Evolutionary conservation across 2,888 invertebrate species (phyloP), one percentile per base, ranked within the genome.

Genomic region (Endomychus coccineus): DNA sequence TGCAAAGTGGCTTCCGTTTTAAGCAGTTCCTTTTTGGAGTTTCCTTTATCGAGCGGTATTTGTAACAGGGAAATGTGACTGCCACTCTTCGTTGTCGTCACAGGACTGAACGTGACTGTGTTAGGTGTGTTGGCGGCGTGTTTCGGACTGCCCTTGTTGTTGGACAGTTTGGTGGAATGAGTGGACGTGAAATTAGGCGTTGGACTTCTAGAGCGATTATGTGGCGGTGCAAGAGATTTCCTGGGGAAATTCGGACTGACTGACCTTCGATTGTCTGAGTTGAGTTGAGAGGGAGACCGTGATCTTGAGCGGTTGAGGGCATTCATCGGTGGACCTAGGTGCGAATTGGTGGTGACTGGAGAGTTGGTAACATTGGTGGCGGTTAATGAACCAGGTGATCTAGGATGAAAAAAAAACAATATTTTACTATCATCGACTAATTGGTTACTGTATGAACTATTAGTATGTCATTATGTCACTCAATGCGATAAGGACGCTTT

Each of bases 161-260:
- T 33, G 12, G 38, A 22, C 15, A 61, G 39, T 43, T 58, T 62
- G 7, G 58, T 51, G 11, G 51, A 50, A 33, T 62, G 61, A 2
- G 61, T 70, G 1, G 76, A 74, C 0, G 74, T 71, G 45, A 72
- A 62, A 44, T 74, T 63, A 1, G 72, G 71, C 19, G 71, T 71
- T 30, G 73, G 72, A 40, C 71, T 71, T 45, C 71, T 62, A 25
- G 71, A 71, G 31, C 71, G 59, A 22, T 52, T 54, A 10, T 40
- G 45, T 2, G 56, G 51, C 4, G 60, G 60, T 17, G 50, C 54
- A n/a, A 64, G 50, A 19, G 48, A 54, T 46, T 61, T 63, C 19
- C 64, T 46, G 2, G 54, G 46, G 12, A 53, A 46, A 37, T 56
- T 55, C 1, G 64, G 64, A 36, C 61, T 62, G 3, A 34, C 38